Conservation (phyloP, 1,140 invertebrate species). For the Yoshiicerus persimilis region DNA sequence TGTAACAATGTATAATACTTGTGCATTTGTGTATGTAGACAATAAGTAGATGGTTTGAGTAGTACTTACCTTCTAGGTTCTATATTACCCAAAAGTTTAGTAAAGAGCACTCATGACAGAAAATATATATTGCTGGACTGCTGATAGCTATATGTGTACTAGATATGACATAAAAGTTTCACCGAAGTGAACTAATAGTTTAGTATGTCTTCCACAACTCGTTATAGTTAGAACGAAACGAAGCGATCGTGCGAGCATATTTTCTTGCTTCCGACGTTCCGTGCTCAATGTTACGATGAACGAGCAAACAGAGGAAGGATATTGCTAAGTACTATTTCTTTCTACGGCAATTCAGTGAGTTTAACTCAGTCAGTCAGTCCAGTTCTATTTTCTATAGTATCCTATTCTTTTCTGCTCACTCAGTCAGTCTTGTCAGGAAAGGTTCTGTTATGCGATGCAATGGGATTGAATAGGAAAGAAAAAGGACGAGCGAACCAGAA, state of each 20-base stretch:
- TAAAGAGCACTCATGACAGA: background rate
- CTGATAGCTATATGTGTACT: background rate
- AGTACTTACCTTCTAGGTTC: background rate
- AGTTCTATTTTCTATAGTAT: background rate
- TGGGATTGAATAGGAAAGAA: background rate
- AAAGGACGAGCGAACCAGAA: background rate
- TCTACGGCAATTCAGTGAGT: background rate
- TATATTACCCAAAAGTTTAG: background rate
- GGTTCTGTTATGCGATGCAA: background rate
- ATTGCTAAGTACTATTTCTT: conserved; percentile 10
- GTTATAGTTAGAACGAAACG: background rate
- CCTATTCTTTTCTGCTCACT: background rate
- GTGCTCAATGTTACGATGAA: conserved; percentile 13
- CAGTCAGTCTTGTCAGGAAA: background rate
- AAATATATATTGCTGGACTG: too few relatives aligned
- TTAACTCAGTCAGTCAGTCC: background rate
- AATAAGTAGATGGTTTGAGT: background rate
- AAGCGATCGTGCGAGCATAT: background rate
- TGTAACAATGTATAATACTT: background rate
- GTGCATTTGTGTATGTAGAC: background rate
- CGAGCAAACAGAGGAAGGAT: conserved; percentile 15
- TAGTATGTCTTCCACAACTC: background rate
- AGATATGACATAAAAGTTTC: background rate
- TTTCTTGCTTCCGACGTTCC: conserved; percentile 7
- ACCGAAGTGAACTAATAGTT: background rate